A percentile compares a stretch with the other conserved stretches of the same genome.
These are phyloP conservation scores for Ondatra zibethicus DNA, from an alignment of 2,113 vertebrate species.

Conservation along the genomic window DNA sequence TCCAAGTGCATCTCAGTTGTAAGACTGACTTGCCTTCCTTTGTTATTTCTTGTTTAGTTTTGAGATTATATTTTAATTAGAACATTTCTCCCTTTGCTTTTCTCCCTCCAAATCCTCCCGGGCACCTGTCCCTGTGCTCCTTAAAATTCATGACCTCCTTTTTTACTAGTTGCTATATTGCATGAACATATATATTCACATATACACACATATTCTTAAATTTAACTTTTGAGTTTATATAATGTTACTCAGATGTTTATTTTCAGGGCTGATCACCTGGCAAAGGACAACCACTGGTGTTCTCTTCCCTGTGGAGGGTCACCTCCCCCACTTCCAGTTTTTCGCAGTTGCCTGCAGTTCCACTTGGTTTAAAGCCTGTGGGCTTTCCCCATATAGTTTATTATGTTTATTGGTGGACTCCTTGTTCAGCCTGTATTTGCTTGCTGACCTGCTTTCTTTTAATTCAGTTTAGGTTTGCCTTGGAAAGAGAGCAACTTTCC, in stretches of 20 bases:
- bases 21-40: not conserved
- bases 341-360: not conserved
- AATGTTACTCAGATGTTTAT: not conserved
- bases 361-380: not conserved
- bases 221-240: not conserved
- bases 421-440: not conserved
- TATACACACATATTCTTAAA: not conserved
- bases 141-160: not conserved
- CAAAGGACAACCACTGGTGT: too few species aligned
- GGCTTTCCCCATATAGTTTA: too few species aligned
- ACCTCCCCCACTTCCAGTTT: not conserved
- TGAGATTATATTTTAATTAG: not conserved
- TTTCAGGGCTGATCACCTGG: not conserved
- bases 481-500: not conserved
- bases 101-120: not conserved
- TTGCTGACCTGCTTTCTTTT: not conserved
- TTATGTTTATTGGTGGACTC: not conserved
- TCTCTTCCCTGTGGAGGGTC: not conserved
- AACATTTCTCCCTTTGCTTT: not conserved
- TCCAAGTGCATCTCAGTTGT: not conserved
- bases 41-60: not conserved
- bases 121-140: not conserved
- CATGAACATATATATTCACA: not conserved
- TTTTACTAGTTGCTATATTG: not conserved
- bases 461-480: not conserved